These are phyloP conservation scores for Malthinus seriepunctatus DNA, from an alignment of 2,888 invertebrate species.

Conservation along the genomic window DNA sequence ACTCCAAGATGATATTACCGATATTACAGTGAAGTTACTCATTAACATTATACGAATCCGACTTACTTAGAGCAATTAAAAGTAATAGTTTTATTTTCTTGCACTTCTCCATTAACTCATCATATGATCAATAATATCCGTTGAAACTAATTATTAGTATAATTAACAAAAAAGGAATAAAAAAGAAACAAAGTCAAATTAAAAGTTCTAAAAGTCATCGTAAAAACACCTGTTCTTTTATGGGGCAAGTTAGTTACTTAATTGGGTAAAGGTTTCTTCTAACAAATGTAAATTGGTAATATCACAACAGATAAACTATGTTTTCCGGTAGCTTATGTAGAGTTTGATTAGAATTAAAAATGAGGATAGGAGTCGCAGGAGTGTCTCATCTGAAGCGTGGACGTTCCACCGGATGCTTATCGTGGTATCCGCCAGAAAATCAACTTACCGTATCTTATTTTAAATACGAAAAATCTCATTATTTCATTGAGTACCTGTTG, in stretches of 20 bases:
- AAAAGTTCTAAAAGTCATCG: slow-evolving; percentile 31
- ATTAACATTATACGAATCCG: no score
- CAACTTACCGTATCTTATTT: slow-evolving; percentile 32
- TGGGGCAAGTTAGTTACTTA: slow-evolving; percentile 14
- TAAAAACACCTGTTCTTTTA: slow-evolving; percentile 34
- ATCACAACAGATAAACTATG: slow-evolving; percentile 23
- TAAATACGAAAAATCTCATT: slow-evolving; percentile 36
- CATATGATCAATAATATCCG: no score
- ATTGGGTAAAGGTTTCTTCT: slow-evolving; percentile 9
- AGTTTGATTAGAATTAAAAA: slow-evolving; percentile 20
- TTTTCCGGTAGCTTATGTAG: slow-evolving; percentile 24
- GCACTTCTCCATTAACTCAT: no score
- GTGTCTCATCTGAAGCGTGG: slow-evolving; percentile 38
- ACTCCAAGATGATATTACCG: no score
- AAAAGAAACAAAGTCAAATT: slow-evolving; percentile 24
- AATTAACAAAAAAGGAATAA: background rate
- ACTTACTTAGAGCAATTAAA: no score
- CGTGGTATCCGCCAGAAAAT: slow-evolving; percentile 36
- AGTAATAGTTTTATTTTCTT: no score
- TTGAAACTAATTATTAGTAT: no score
- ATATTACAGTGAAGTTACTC: no score
- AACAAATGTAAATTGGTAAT: slow-evolving; percentile 26
- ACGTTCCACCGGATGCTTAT: slow-evolving; percentile 40
- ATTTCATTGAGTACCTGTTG: slow-evolving; percentile 39
- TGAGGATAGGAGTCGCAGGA: slow-evolving; percentile 22